phyloP scores from a whole-genome alignment of 2,888 invertebrate genomes.

The Sinodicranocentrus sp. region DNA sequence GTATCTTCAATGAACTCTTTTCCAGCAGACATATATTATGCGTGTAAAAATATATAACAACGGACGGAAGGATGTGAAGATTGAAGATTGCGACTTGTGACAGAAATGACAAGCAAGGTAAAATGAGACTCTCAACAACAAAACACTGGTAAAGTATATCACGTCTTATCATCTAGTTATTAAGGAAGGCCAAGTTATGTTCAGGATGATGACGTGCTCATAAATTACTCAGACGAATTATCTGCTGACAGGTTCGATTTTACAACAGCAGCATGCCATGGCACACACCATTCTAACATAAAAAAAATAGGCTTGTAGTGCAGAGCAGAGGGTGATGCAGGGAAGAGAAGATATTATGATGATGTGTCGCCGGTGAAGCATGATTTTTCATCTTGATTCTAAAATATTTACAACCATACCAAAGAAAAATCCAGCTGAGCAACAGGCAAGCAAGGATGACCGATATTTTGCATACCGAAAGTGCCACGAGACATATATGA shows the following conservation, averaged over 20 bases:
- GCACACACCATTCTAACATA: neutral
- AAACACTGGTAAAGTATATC: conserved; percentile 11
- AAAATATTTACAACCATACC: neutral
- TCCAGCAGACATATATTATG: neutral
- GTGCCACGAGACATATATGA: no score
- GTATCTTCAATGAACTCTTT: no score
- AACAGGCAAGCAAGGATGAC: neutral
- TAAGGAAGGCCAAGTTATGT: conserved; percentile 16
- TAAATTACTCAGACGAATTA: conserved; percentile 24
- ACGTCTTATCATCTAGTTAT: neutral
- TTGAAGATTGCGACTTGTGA: neutral
- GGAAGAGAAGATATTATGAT: neutral
- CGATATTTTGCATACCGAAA: neutral
- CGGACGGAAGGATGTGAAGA: conserved; percentile 11
- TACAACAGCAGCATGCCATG: conserved; percentile 1
- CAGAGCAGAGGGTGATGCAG: neutral
- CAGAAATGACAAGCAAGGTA: conserved; percentile 9
- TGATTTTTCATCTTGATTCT: neutral
- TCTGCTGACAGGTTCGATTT: conserved; percentile 25
- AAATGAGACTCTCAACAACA: neutral
- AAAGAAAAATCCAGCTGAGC: conserved; percentile 10
- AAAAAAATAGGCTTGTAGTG: neutral
- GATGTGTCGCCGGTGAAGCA: neutral
- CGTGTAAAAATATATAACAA: neutral
- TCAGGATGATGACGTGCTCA: conserved; percentile 24